Base-by-base conservation (phyloP, 53 echinoderm and acorn worm species). In the Glandiceps talaboti region DNA sequence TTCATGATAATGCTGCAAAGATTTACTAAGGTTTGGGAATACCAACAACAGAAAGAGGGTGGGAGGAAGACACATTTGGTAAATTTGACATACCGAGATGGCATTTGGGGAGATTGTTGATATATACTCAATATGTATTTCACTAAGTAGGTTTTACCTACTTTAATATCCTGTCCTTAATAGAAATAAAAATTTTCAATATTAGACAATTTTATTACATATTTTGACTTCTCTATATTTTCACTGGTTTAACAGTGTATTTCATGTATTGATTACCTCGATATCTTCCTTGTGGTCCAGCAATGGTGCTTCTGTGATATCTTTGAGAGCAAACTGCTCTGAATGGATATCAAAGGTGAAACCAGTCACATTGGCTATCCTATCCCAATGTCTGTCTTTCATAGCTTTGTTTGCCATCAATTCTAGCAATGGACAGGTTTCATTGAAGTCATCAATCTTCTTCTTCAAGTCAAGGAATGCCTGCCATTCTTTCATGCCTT, bases 381-480 rank as follows among this genome's bases (percentile, higher is more conserved):
- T 85, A 14, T 96, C 93, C 96, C 96, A 96, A 80, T 96, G 96
- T 0, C 96, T 80, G 14, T 82, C 82, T 79, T 96, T 96, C 96
- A 96, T 96, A 76, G 96, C 92, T 78, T 90, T 92, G 88, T 96
- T 91, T 27, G 96, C 92, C 96, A 96, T 96, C 75, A 96, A 84
- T 75, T 96, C 96, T 27, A 96, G 87, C 6, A 96, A 84, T 29
- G 96, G 96, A 74, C 96, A 96, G 28, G 96, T 90, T 84, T 96
- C 96, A 78, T 92, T 96, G 87, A 96, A 96, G 85, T 96, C 96
- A 84, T 96, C 96, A 75, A 96, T 96, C 83, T 91, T 96, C 84
- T 91, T 85, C 87, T 96, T 96, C 31, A 96, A 82, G 25, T 96
- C 89, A 27, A 96, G 89, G 81, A 96, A 96, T 32, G 96, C 96